Percentiles rank a stretch among this genome's conserved stretches.
These are phyloP conservation scores for Escarpia spicata DNA, from an alignment of 2,888 invertebrate genomes.

Conservation along the genomic window DNA sequence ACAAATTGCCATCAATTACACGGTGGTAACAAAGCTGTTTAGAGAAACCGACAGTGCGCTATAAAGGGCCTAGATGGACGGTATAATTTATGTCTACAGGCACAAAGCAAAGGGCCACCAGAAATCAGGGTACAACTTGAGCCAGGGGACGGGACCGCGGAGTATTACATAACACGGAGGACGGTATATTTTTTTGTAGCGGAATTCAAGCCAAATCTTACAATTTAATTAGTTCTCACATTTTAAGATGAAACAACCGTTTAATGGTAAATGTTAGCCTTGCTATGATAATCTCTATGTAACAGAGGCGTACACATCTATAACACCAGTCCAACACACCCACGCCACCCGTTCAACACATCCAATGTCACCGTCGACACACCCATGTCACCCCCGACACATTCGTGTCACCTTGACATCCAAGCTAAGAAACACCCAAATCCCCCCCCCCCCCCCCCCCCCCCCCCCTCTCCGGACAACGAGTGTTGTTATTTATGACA, in stretches of 20 bases:
- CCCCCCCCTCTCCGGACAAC: background rate
- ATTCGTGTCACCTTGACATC: background rate
- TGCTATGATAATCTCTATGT: too few relatives aligned
- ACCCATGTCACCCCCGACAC: too few relatives aligned
- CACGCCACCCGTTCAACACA: too few relatives aligned
- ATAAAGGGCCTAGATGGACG: background rate
- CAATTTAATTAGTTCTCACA: background rate
- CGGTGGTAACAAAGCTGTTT: background rate
- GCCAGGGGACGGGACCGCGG: background rate
- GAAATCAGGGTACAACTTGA: background rate
- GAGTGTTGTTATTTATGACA: background rate
- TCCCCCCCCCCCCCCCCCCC: background rate
- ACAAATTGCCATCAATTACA: conserved; percentile 13
- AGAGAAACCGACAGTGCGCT: background rate
- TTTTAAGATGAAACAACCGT: too few relatives aligned
- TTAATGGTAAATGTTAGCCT: too few relatives aligned
- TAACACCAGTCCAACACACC: too few relatives aligned
- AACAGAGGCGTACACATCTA: too few relatives aligned
- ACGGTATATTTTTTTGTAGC: background rate
- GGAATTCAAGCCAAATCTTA: background rate
- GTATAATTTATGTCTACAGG: background rate
- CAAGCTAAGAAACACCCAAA: background rate
- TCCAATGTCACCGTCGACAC: too few relatives aligned
- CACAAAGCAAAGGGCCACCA: background rate
- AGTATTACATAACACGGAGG: too few relatives aligned